Conservation (phyloP, 1,140 invertebrate species). For the Chionoecetes opilio region DNA sequence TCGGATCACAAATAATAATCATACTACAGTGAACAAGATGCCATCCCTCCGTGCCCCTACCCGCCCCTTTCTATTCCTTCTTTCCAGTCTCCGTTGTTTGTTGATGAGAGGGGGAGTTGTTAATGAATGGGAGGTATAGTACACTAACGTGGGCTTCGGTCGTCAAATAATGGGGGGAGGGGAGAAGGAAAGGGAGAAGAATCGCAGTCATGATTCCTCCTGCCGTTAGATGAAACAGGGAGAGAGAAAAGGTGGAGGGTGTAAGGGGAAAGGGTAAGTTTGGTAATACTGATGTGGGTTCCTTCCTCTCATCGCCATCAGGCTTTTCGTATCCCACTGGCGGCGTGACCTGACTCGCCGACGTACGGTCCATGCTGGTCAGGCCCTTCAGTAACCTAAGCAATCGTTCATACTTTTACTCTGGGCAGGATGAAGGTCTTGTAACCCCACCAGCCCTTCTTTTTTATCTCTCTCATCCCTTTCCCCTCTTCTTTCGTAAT, state of each 20-base stretch:
- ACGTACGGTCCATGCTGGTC: neutral
- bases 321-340: neutral
- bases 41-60: neutral
- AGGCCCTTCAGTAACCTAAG: neutral
- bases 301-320: neutral
- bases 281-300: too few relatives aligned
- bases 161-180: neutral
- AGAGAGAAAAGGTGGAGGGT: too few relatives aligned
- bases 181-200: neutral
- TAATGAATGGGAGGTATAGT: neutral
- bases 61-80: neutral
- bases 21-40: neutral
- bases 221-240: too few relatives aligned
- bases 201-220: neutral
- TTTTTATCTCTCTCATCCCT: neutral
- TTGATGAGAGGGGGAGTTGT: neutral
- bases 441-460: neutral
- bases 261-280: too few relatives aligned
- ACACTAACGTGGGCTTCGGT: neutral
- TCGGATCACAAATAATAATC: conserved; percentile 15
- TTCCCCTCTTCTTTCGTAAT: neutral
- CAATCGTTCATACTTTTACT: neutral
- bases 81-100: neutral
- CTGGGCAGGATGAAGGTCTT: neutral
- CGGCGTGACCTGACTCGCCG: neutral